Evolutionary conservation across 2,797 vertebrate species (phyloP), one percentile per base, ranked within the genome.

Genomic region (Netta rufina): DNA sequence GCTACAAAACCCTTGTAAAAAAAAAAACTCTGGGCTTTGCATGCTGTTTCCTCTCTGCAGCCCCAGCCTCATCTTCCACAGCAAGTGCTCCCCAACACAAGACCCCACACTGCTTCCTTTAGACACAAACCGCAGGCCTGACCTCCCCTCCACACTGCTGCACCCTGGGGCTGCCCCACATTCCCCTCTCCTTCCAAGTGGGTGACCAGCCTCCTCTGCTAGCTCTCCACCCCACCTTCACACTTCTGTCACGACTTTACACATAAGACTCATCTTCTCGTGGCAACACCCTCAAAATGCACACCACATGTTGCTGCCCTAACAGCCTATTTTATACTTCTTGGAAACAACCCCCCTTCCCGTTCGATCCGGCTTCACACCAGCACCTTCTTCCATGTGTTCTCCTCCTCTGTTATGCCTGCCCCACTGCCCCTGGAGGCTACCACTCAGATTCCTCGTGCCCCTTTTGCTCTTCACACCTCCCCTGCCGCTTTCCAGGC

Each of bases 301-400:
- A 53, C 49, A 76, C 33, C 22, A 39, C n/a, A 5, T 43, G 60
- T 71, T 84, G 51, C 77, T 70, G 30, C 64, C 19, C 53, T 61
- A 76, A 86, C n/a, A 78, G 75, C 9, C 54, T 88, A 51, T 54
- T 72, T 54, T 39, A 66, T 8, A 20, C 27, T 14, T 83, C 43
- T 56, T 1, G 2, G 53, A n/a, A 92, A 61, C 25, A 47, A 64
- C 1, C 30, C 47, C 28, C 27, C 39, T 80, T 88, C 25, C 25
- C 24, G 51, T 83, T 84, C 0, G 0, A 73, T 24, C 9, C 16
- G 30, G 73, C 60, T 75, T 9, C 71, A 66, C 4, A 56, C 11
- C 33, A 56, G 32, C 58, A 83, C 21, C 19, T 45, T 84, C 41
- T 45, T 61, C 56, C 25, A 53, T 0, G 0, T 1, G 0, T 36